Evolutionary conservation across 2,888 invertebrate species (phyloP).

Genomic region (Luffia ferchaultella): DNA sequence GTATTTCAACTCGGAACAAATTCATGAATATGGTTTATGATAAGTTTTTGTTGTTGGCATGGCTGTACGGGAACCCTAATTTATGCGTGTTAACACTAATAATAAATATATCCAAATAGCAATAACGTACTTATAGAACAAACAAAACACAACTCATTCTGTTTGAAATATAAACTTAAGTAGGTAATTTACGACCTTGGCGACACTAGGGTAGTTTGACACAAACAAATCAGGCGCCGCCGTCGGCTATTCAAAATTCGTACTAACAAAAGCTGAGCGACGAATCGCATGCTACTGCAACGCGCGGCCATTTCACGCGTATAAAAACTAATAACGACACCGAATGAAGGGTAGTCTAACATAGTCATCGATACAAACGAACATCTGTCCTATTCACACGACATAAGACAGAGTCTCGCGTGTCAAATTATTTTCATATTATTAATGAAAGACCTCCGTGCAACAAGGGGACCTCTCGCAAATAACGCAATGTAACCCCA

Average conservation of each 20-base stretch:
- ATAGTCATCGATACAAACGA: background rate
- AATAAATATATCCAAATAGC: no score
- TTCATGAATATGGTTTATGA: no score
- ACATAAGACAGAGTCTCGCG: no score
- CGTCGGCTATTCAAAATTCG: background rate
- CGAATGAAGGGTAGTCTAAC: slow-evolving; percentile 35
- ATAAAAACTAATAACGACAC: slow-evolving; percentile 58
- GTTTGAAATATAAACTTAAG: slow-evolving; percentile 29
- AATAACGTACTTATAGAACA: no score
- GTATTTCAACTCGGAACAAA: no score
- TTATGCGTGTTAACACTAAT: no score
- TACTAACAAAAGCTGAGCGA: background rate
- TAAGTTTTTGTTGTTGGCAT: no score
- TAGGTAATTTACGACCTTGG: slow-evolving; percentile 16
- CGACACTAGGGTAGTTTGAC: slow-evolving; percentile 1
- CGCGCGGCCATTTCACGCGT: slow-evolving; percentile 39
- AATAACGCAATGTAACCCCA: background rate
- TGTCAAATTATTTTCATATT: no score
- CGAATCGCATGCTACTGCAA: background rate
- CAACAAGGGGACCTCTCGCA: background rate
- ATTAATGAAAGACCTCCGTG: background rate
- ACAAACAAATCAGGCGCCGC: background rate
- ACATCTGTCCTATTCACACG: no score
- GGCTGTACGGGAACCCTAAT: no score
- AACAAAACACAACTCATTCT: background rate